Evolutionary conservation across 2,888 invertebrate species (phyloP).

Genomic region (Acholoe squamosa): DNA sequence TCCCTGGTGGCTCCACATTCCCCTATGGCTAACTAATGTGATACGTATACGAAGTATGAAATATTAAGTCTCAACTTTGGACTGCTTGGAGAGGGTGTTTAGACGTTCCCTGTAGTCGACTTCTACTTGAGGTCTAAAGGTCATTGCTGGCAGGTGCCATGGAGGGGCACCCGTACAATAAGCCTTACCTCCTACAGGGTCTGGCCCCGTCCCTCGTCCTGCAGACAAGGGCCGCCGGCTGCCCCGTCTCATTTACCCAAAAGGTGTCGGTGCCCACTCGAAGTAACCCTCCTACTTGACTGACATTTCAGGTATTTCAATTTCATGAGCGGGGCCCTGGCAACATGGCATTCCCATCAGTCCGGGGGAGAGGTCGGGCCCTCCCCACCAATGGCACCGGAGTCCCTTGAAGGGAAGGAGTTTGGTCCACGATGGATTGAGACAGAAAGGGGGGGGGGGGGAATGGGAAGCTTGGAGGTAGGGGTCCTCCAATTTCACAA

Average conservation of each 20-base stretch:
- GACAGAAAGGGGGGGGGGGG: not conserved
- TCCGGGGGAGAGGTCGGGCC: not conserved
- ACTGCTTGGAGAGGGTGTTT: not conserved
- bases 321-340: not conserved
- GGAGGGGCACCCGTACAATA: not conserved
- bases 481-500: constrained; percentile 27
- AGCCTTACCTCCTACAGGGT: not conserved
- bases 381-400: not conserved
- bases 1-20: no score
- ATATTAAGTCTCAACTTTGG: no score
- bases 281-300: constrained; percentile 16
- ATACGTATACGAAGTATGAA: no score
- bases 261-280: not conserved
- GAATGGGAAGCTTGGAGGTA: not conserved
- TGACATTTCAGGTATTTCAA: constrained; percentile 37
- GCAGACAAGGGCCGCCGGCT: not conserved
- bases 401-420: not conserved
- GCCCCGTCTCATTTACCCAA: constrained; percentile 11
- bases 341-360: constrained; percentile 26
- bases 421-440: not conserved
- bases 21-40: no score
- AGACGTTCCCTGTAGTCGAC: not conserved
- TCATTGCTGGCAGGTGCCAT: not conserved
- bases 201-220: not conserved
- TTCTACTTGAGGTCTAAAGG: constrained; percentile 19